phyloP scores from a whole-genome alignment of 1,140 invertebrate species.

The Holotrichia oblita region DNA sequence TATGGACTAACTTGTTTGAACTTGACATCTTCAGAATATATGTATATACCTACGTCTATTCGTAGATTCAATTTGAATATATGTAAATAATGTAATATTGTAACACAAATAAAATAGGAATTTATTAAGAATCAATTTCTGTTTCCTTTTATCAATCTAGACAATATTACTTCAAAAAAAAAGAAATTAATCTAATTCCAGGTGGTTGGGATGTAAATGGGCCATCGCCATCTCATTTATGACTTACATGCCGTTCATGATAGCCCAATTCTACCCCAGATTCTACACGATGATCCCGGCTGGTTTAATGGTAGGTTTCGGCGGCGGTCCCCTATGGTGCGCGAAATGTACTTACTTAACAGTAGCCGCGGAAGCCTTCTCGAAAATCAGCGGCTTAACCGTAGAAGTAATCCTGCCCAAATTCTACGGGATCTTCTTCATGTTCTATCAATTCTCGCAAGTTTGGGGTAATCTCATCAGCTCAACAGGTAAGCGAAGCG shows the following conservation, averaged over 20 bases:
- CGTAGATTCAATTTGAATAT: too few relatives aligned
- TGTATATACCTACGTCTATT: too few relatives aligned
- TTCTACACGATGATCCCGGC: conserved; percentile 88
- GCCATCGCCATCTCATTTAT: conserved; percentile 85
- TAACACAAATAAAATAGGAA: too few relatives aligned
- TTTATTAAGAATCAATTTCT: too few relatives aligned
- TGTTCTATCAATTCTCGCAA: conserved; percentile 93
- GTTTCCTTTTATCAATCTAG: too few relatives aligned
- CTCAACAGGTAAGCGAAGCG: conserved; percentile 71
- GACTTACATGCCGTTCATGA: conserved; percentile 88
- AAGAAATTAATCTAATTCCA: conserved; percentile 59
- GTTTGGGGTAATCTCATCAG: conserved; percentile 94
- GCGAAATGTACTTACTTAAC: conserved; percentile 91
- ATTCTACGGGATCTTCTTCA: conserved; percentile 93
- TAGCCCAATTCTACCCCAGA: conserved; percentile 84
- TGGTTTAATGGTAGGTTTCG: conserved; percentile 84
- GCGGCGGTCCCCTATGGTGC: conserved; percentile 89
- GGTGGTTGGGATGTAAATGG: conserved; percentile 86
- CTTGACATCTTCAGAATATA: too few relatives aligned
- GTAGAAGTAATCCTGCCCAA: conserved; percentile 79
- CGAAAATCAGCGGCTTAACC: conserved; percentile 70
- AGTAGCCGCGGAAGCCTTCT: conserved; percentile 77
- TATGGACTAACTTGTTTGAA: too few relatives aligned
- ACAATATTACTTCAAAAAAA: too few relatives aligned
- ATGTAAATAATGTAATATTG: too few relatives aligned